These are phyloP conservation scores for Linnaemya tessellans DNA, from an alignment of 2,888 invertebrate species.

Conservation along the genomic window DNA sequence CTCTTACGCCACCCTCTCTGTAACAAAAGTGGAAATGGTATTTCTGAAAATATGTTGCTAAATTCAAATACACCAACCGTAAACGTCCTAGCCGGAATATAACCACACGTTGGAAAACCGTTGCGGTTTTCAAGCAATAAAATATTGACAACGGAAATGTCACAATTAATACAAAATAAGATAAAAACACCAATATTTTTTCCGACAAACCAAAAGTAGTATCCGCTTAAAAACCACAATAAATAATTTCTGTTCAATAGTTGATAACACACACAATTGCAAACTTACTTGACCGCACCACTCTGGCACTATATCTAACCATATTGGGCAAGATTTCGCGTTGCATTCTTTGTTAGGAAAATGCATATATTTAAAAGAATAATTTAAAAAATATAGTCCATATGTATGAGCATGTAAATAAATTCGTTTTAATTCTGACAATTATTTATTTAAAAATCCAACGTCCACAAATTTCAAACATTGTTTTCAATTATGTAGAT, in stretches of 20 bases:
- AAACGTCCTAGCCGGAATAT: conserved; percentile 86
- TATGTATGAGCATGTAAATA: too few species aligned
- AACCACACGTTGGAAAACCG: conserved; percentile 86
- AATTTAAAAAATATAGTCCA: too few species aligned
- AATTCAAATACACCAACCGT: conserved; percentile 59
- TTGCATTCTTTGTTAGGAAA: conserved; percentile 25
- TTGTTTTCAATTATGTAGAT: too few species aligned
- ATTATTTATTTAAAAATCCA: too few species aligned
- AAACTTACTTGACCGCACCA: conserved; percentile 48
- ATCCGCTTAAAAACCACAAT: conserved; percentile 41
- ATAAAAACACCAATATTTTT: conserved; percentile 73
- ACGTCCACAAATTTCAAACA: too few species aligned
- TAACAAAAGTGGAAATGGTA: neutral
- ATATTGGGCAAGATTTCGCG: conserved; percentile 40
- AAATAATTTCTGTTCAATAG: conserved; percentile 3
- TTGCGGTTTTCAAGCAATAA: conserved; percentile 82
- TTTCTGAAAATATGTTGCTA: neutral
- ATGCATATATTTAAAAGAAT: neutral
- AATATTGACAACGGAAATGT: conserved; percentile 78
- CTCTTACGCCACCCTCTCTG: conserved; percentile 84
- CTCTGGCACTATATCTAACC: neutral
- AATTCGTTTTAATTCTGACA: too few species aligned
- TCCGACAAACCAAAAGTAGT: conserved; percentile 68
- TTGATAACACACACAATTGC: neutral
- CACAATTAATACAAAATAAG: conserved; percentile 75